Percentiles rank a stretch among this genome's conserved stretches.
phyloP scores from a whole-genome alignment of 2,888 invertebrate species.

The Drosophila acutilabella region DNA sequence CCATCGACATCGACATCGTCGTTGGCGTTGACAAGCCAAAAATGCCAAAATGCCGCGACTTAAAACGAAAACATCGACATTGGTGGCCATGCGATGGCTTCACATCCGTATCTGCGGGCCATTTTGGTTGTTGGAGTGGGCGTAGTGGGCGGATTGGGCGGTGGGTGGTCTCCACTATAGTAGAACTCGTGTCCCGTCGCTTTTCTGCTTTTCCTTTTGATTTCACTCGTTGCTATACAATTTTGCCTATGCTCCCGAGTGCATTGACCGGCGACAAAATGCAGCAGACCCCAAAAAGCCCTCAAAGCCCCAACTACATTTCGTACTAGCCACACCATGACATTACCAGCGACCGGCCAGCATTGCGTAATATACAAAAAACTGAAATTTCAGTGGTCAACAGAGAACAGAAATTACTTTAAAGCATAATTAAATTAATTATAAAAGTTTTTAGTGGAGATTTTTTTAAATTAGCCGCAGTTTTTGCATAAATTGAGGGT shows the following conservation, averaged over 20 bases:
- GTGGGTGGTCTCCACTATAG: not conserved
- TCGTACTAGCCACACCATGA: not conserved
- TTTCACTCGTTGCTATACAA: constrained; percentile 46
- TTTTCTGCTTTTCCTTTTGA: constrained; percentile 55
- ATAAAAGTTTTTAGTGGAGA: not conserved
- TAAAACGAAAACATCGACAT: constrained; percentile 69
- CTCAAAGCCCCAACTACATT: not conserved
- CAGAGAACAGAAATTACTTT: constrained; percentile 6
- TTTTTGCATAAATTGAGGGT: no score
- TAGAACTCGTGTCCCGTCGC: constrained; percentile 9
- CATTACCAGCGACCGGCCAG: constrained; percentile 10
- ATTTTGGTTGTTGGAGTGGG: not conserved
- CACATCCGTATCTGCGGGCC: constrained; percentile 36
- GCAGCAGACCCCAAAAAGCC: constrained; percentile 21
- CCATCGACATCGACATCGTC: constrained; percentile 2
- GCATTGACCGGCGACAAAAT: constrained; percentile 56
- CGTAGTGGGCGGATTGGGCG: not conserved
- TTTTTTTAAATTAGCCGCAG: no score
- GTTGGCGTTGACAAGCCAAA: constrained; percentile 68
- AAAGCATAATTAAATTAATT: not conserved
- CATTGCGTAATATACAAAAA: constrained; percentile 57
- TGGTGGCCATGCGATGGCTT: constrained; percentile 13
- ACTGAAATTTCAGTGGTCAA: not conserved
- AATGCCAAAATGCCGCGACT: constrained; percentile 71
- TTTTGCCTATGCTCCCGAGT: constrained; percentile 53